phyloP scores from a whole-genome alignment of 37 sponge, comb jelly and placozoan species.

The Oopsacas minuta region DNA sequence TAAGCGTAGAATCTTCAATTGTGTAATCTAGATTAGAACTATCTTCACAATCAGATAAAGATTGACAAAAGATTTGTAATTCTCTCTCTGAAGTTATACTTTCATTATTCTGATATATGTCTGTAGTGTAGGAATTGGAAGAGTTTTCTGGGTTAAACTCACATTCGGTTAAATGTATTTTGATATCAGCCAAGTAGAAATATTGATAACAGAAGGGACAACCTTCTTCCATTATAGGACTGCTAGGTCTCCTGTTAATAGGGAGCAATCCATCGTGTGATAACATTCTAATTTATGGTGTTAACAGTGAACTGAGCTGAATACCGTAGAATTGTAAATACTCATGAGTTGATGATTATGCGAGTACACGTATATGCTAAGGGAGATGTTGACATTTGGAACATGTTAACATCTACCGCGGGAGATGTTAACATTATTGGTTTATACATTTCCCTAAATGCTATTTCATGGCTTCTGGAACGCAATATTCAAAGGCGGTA shows the following conservation, averaged over 20 bases:
- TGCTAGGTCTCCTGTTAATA: not conserved
- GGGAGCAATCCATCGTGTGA: not conserved
- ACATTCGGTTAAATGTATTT: not conserved
- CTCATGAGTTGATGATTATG: too few relatives aligned
- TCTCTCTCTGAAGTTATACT: not conserved
- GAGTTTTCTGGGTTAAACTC: not conserved
- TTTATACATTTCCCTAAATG: too few relatives aligned
- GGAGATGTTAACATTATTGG: too few relatives aligned
- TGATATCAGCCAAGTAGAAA: not conserved
- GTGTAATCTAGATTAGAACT: not conserved
- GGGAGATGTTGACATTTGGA: too few relatives aligned
- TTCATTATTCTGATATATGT: not conserved
- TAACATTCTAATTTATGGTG: not conserved
- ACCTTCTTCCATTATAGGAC: slow-evolving; percentile 13
- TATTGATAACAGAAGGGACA: not conserved
- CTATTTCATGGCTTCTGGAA: too few relatives aligned
- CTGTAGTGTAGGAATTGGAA: not conserved
- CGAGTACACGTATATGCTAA: too few relatives aligned
- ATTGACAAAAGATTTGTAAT: not conserved
- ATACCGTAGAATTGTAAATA: too few relatives aligned
- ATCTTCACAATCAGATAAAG: not conserved
- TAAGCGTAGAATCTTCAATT: not conserved
- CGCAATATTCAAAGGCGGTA: too few relatives aligned
- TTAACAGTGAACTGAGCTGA: too few relatives aligned
- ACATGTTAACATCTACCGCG: too few relatives aligned